Evolutionary conservation across 2,888 invertebrate genomes (phyloP), one percentile per base, ranked within the genome.

Genomic region (Oxyteleia sp.): DNA sequence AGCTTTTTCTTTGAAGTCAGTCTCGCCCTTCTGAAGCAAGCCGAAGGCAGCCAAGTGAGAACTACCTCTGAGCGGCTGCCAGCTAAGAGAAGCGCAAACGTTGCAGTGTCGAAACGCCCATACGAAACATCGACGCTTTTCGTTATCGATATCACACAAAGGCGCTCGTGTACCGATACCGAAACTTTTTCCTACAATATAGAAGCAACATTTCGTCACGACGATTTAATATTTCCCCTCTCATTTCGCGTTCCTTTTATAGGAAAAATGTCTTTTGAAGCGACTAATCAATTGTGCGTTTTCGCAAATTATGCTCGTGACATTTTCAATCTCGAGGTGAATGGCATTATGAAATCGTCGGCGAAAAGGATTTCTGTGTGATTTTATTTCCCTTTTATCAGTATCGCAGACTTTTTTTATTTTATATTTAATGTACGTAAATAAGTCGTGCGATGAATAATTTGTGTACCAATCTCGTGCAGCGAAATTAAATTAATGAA

Each of bases 1-100:
- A 81, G 90, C 87, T 88, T 90, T 89, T 90, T 89, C 90, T 90
- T 90, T 90, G 90, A 90, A 90, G 90, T 85, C 88, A 86, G 87
- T 87, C 88, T 86, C 88, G 87, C 88, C 88, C 86, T 89, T 85
- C 78, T 84, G 82, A 86, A 81, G 84, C 87, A 83, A 84, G 80
- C 84, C 63, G 86, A 83, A 88, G 85, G 87, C 89, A 89, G 87
- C 88, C 90, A 87, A 87, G 90, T 87, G 90, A 87, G 88, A 89
- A 87, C 76, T 87, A 87, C 87, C 87, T 87, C 88, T 89, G 86
- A 88, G 88, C 86, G 85, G 86, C 63, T 84, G 79, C 81, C 82
- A 59, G 55, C 82, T 79, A 84, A 79, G 83, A 76, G 80, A 81
- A 75, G 84, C 76, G 81, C 69, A 78, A 82, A 81, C 81, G 81